These are phyloP conservation scores for Salmo trutta DNA, from an alignment of 2,797 vertebrate species.

Conservation along the genomic window DNA sequence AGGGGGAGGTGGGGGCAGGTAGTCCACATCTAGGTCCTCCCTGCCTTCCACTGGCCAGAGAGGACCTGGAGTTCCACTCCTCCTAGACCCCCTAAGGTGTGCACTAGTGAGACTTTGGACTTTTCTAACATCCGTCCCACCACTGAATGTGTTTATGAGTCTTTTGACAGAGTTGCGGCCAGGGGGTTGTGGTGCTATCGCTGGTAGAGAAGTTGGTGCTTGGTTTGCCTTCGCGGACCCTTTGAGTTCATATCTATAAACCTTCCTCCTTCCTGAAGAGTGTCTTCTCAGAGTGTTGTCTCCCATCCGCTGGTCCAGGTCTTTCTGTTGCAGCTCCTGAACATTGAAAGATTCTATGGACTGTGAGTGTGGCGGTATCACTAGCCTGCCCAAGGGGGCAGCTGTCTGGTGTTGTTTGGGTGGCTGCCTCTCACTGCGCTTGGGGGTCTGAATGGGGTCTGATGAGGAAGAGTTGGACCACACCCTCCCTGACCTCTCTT, in stretches of 20 bases:
- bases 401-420: slow-evolving; percentile 46
- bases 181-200: slow-evolving; percentile 47
- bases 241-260: slow-evolving; percentile 44
- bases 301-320: slow-evolving; percentile 69
- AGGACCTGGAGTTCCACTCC: slow-evolving; percentile 65
- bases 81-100: slow-evolving; percentile 72
- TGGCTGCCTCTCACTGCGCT: slow-evolving; percentile 43
- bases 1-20: slow-evolving; percentile 87
- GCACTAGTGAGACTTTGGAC: slow-evolving; percentile 63
- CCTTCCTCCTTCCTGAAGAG: slow-evolving; percentile 47
- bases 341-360: slow-evolving; percentile 72
- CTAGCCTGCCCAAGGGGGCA: slow-evolving; percentile 41
- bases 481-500: slow-evolving; percentile 57
- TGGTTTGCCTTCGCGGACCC: slow-evolving; percentile 40
- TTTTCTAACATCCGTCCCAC: slow-evolving; percentile 61
- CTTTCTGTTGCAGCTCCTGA: slow-evolving; percentile 75
- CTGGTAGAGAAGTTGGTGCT: slow-evolving; percentile 29
- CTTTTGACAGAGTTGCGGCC: slow-evolving; percentile 81
- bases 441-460: slow-evolving; percentile 53
- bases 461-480: slow-evolving; percentile 70
- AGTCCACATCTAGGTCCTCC: slow-evolving; percentile 74
- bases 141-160: slow-evolving; percentile 89
- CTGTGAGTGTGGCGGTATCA: slow-evolving; percentile 63
- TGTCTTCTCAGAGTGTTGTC: not conserved
- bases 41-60: slow-evolving; percentile 53